Percentiles rank a stretch among this genome's conserved stretches.
These are phyloP conservation scores for Bufo bufo DNA, from an alignment of 2,113 vertebrate species.

Conservation along the genomic window DNA sequence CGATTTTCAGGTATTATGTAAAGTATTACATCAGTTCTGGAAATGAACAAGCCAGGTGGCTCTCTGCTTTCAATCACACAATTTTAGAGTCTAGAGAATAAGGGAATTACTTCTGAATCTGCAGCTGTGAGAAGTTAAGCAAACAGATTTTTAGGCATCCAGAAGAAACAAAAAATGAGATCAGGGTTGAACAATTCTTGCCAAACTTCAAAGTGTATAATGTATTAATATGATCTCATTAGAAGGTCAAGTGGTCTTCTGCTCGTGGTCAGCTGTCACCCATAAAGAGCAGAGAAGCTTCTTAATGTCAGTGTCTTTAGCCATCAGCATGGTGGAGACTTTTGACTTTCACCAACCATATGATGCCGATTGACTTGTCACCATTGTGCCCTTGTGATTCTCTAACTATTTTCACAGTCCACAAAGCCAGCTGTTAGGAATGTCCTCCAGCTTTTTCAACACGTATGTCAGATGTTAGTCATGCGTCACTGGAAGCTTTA, in stretches of 20 bases:
- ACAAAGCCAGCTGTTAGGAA: constrained; percentile 6
- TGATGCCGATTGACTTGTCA: background rate
- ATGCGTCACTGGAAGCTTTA: background rate
- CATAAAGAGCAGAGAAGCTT: background rate
- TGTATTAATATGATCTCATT: constrained; percentile 37
- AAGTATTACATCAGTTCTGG: constrained; percentile 22
- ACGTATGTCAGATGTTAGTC: constrained; percentile 1
- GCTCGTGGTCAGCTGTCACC: background rate
- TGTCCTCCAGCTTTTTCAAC: background rate
- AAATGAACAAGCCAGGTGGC: background rate
- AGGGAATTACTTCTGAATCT: constrained; percentile 32
- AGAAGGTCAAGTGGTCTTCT: background rate
- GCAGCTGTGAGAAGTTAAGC: constrained; percentile 34
- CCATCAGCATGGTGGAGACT: background rate
- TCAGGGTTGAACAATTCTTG: background rate
- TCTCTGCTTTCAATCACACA: constrained; percentile 25
- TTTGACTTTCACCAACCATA: background rate
- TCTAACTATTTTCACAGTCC: background rate
- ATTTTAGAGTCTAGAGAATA: background rate
- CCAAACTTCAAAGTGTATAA: constrained; percentile 17
- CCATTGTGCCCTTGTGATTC: background rate
- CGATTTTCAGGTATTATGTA: background rate
- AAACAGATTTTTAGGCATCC: constrained; percentile 16
- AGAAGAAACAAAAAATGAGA: background rate
- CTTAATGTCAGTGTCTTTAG: background rate